phyloP scores from a whole-genome alignment of 1,140 invertebrate species.

The Drosophila lini region DNA sequence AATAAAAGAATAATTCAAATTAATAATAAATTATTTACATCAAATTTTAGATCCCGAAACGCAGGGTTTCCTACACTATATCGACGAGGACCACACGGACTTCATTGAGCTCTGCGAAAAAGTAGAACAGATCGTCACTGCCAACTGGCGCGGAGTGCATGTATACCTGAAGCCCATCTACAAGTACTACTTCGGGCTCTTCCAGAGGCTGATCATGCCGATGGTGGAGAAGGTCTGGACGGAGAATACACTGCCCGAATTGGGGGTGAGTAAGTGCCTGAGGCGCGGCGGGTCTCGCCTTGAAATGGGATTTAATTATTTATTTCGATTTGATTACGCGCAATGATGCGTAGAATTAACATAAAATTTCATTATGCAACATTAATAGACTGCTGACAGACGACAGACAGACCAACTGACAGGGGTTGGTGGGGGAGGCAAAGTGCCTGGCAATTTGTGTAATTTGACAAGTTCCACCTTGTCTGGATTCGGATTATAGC shows the following conservation, averaged over 20 bases:
- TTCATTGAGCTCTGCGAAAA: slow-evolving; percentile 68
- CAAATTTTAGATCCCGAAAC: slow-evolving; percentile 52
- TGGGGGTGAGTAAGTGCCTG: slow-evolving; percentile 59
- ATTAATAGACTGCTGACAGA: slow-evolving; percentile 81
- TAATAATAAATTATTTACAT: too few relatives aligned
- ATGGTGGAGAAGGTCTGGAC: slow-evolving; percentile 79
- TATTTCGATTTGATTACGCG: slow-evolving; percentile 84
- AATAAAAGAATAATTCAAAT: too few relatives aligned
- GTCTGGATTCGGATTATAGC: slow-evolving; percentile 29
- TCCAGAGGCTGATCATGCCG: slow-evolving; percentile 70
- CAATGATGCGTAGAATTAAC: slow-evolving; percentile 84
- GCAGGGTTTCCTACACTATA: slow-evolving; percentile 61
- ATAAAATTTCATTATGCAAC: slow-evolving; percentile 84
- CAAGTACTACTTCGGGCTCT: slow-evolving; percentile 78
- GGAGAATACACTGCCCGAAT: slow-evolving; percentile 68
- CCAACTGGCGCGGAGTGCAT: slow-evolving; percentile 70
- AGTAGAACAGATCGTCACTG: slow-evolving; percentile 68
- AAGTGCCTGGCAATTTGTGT: slow-evolving; percentile 72
- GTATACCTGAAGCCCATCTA: slow-evolving; percentile 81
- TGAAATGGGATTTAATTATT: slow-evolving; percentile 82
- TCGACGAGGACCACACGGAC: slow-evolving; percentile 74
- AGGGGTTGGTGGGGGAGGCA: slow-evolving; percentile 8
- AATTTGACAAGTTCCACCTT: slow-evolving; percentile 71
- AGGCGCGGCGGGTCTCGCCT: slow-evolving; percentile 55
- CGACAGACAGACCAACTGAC: slow-evolving; percentile 61